Conservation (phyloP, 2,888 invertebrate species). For the Trachelus iudaicus region DNA sequence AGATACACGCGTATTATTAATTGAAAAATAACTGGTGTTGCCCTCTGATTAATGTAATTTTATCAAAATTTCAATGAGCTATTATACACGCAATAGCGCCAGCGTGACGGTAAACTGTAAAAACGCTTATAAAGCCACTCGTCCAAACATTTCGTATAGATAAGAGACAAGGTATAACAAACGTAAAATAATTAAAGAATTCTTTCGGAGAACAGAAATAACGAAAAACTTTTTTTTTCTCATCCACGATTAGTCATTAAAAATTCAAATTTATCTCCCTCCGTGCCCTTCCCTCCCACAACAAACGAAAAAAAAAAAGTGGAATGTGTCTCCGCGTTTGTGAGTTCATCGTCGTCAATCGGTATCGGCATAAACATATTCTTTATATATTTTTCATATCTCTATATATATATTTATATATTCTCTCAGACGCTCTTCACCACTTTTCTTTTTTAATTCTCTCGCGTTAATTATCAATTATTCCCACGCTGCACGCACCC, state of each 20-base stretch:
- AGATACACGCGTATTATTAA: not conserved
- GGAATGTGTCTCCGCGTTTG: slow-evolving; percentile 23
- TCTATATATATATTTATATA: slow-evolving; percentile 30
- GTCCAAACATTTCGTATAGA: slow-evolving; percentile 24
- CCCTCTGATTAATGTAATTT: slow-evolving; percentile 8
- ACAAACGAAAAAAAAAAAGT: slow-evolving; percentile 31
- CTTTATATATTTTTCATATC: slow-evolving; percentile 24
- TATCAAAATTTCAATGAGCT: slow-evolving; percentile 4
- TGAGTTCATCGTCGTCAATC: slow-evolving; percentile 22
- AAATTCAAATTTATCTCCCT: not conserved
- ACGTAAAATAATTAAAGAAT: slow-evolving; percentile 25
- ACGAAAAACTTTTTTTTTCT: not conserved
- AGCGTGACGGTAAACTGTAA: not conserved
- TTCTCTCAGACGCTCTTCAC: slow-evolving; percentile 37
- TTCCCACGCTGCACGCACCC: not conserved
- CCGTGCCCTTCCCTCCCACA: not conserved
- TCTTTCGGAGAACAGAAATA: not conserved
- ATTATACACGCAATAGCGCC: not conserved
- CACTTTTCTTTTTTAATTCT: slow-evolving; percentile 4
- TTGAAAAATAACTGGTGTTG: slow-evolving; percentile 9
- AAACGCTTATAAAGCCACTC: slow-evolving; percentile 16
- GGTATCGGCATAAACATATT: slow-evolving; percentile 36
- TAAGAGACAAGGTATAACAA: slow-evolving; percentile 6
- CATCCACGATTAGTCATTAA: not conserved
- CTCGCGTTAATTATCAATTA: not conserved